Evolutionary conservation across 2,113 vertebrate species (phyloP).

Genomic region (Lampris megalopsis): DNA sequence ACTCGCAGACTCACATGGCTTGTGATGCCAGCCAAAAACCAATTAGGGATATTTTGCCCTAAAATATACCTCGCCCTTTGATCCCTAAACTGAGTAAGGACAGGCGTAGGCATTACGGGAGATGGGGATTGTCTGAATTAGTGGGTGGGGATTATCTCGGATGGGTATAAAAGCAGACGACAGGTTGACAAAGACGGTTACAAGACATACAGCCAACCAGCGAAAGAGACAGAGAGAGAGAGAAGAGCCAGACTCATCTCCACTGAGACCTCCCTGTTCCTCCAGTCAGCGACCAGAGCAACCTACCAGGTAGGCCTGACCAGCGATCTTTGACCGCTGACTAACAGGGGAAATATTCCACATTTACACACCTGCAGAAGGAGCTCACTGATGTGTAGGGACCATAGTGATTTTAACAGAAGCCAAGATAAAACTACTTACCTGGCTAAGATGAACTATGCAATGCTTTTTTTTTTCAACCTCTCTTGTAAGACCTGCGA

Average conservation of each 20-base stretch:
- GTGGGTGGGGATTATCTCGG: constrained; percentile 21
- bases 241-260: constrained; percentile 17
- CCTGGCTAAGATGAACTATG: too few species aligned
- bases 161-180: constrained; percentile 44
- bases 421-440: too few species aligned
- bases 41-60: constrained; percentile 20
- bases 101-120: background rate
- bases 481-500: too few species aligned
- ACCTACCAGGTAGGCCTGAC: background rate
- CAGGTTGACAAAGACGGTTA: background rate
- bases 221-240: background rate
- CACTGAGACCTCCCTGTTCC: background rate
- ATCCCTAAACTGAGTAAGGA: constrained; percentile 22
- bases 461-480: too few species aligned
- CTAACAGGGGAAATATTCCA: too few species aligned
- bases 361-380: too few species aligned
- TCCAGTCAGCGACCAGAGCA: background rate
- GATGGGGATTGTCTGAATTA: constrained; percentile 3
- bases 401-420: too few species aligned
- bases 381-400: too few species aligned
- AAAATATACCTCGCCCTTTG: constrained; percentile 50
- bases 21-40: background rate
- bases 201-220: too few species aligned
- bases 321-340: background rate
- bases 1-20: background rate